These are phyloP conservation scores for human (Homo sapiens) DNA, from an alignment of 2,113 vertebrate species.

Conservation along the genomic window DNA sequence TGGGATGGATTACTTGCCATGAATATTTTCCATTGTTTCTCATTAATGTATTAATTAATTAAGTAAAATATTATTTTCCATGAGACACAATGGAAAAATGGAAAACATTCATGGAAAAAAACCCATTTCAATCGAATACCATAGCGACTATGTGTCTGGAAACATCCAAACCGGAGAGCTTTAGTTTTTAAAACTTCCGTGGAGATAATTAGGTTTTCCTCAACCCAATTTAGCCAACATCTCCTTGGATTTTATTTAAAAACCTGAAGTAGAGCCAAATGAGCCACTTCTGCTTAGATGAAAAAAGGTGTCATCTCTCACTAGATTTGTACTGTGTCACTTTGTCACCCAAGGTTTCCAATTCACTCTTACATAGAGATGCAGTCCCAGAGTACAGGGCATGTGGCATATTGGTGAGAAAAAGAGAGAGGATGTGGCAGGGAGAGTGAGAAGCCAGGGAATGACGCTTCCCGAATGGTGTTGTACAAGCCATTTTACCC, in stretches of 20 bases:
- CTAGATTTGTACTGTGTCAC: neutral
- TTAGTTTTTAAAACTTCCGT: conserved; percentile 8
- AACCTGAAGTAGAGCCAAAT: neutral
- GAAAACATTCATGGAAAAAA: neutral
- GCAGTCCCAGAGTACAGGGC: neutral
- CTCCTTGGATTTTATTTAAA: conserved; percentile 32
- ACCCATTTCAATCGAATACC: neutral
- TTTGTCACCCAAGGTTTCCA: conserved; percentile 25
- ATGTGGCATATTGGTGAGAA: neutral
- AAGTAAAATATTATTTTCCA: too few species aligned
- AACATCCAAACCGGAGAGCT: neutral
- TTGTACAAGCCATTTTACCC: neutral
- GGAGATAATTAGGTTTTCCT: neutral
- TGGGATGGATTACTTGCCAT: neutral
- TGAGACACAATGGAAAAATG: too few species aligned
- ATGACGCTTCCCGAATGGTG: neutral
- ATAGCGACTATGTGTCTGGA: neutral
- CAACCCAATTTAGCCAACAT: neutral
- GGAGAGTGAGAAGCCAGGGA: neutral
- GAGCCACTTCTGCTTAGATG: neutral
- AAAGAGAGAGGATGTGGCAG: neutral
- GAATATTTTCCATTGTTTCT: too few species aligned
- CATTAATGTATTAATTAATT: too few species aligned
- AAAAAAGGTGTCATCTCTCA: conserved; percentile 16
- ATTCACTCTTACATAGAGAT: neutral